Evolutionary conservation across 1,140 invertebrate species (phyloP), one percentile per base, ranked within the genome.

Genomic region (Eumeta japonica): DNA sequence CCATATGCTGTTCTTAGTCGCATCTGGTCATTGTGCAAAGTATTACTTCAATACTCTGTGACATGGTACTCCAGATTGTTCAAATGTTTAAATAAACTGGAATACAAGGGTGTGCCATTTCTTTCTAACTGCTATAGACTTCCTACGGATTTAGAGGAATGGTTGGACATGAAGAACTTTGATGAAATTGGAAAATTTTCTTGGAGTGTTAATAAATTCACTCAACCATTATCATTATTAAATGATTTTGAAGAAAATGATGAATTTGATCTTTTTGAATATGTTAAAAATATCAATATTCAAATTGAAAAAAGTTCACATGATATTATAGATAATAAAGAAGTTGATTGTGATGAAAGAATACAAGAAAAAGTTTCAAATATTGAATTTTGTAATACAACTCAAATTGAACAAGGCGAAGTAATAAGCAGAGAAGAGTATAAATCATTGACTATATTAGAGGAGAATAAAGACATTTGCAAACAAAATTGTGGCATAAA

Each of bases 21-120:
- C 52, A 70, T 83, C 45, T 82, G 81, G 81, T 80, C 77, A 7
- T 55, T 81, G 34, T 68, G 73, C 4, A 58, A 65, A 38, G 50
- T 78, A 16, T 45, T 80, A 20, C 43, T 81, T 3, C 64, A 70
- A 42, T 75, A 74, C 47, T 58, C 68, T 14, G 79, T 76, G 41
- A 56, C 54, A 14, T 82, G 79, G 79, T 82, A 82, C 44, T 51
- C 61, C 10, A 52, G 54, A 30, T 46, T 83, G 16, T 62, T 74
- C 37, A 45, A 50, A 18, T 79, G 58, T 46, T 28, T 68, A 33
- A 36, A 64, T 33, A 45, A 51, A 33, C 64, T 83, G 7, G 53
- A 75, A 51, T 27, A 43, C 10, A 55, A 78, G 45, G 81, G 81
- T 19, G 12, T 71, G 24, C 15, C 48, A n/a, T 81, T 81, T 67